phyloP scores from a whole-genome alignment of 2,113 vertebrate genomes.

The Caloenas nicobarica region DNA sequence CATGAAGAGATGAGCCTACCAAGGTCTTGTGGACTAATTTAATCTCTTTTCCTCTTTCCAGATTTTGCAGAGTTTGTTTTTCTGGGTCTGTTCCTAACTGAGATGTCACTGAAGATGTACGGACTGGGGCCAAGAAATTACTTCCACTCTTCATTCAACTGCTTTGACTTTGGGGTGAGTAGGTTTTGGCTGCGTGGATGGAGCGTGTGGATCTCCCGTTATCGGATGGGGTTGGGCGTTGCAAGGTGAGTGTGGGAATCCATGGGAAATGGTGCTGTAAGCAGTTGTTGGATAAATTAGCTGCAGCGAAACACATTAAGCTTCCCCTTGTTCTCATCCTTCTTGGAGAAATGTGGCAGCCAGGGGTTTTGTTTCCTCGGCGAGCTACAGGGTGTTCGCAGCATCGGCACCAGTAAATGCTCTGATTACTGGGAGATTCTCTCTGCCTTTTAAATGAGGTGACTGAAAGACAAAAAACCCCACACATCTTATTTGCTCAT shows the following conservation, averaged over 20 bases:
- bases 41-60: constrained; percentile 60
- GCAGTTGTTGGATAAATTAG: background rate
- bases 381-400: background rate
- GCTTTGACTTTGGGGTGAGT: constrained; percentile 97
- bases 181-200: background rate
- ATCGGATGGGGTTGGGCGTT: fast-evolving
- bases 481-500: background rate
- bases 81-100: constrained; percentile 92
- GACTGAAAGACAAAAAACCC: background rate
- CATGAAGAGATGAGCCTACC: background rate
- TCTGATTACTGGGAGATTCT: background rate
- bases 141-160: constrained; percentile 98
- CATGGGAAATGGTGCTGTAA: background rate
- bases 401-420: background rate
- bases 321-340: background rate
- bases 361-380: background rate
- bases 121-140: constrained; percentile 93
- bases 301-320: background rate
- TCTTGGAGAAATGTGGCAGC: background rate
- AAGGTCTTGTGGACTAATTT: background rate
- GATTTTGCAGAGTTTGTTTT: constrained; percentile 98
- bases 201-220: background rate
- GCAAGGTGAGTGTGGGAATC: background rate
- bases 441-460: background rate
- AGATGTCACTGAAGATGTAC: constrained; percentile 98